Base-by-base conservation (phyloP, 2,888 invertebrate species). In the Neoascia interrupta region DNA sequence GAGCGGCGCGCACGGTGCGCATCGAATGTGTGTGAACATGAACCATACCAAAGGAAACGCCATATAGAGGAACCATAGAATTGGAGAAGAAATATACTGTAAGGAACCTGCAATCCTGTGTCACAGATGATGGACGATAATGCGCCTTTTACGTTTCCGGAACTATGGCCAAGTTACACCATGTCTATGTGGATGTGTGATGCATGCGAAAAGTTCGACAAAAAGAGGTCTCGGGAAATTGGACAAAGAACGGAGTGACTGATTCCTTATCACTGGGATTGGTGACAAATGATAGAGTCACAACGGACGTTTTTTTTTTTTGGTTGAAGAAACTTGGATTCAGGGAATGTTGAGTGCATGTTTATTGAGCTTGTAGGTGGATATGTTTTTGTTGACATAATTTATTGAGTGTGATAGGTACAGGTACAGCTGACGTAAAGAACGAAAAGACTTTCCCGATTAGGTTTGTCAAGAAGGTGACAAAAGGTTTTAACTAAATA, bases 81-180 rank as follows among this genome's bases (percentile, higher is more conserved):
- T n/a, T n/a, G n/a, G n/a, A n/a, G n/a, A n/a, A n/a, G n/a, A n/a
- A n/a, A n/a, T n/a, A n/a, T n/a, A n/a, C n/a, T n/a, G n/a, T n/a
- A n/a, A 49, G 56, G 63, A 60, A 74, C 60, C 49, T 73, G 58
- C 41, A 74, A 68, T 74, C 58, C 68, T 45, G 39, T 74, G 74
- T 68, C 73, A 73, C 45, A 61, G 74, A 80, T 80, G 80, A 80
- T 80, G 74, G 74, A 80, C 73, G 74, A 74, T 80, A 80, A 80
- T 80, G 63, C 68, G 56, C 60, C 47, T 58, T 68, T 68, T 73
- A 56, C 66, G 47, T 66, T 79, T 68, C 73, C 73, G 79, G 47
- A 79, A 68, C 66, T 73, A 19, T 56, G 61, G 61, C 54, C 61
- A 73, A 4, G 66, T 79, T 79, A 66, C 73, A 73, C 66, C 39